Base-by-base conservation (phyloP, 2,797 vertebrate genomes). In the Orestias chungarensis region DNA sequence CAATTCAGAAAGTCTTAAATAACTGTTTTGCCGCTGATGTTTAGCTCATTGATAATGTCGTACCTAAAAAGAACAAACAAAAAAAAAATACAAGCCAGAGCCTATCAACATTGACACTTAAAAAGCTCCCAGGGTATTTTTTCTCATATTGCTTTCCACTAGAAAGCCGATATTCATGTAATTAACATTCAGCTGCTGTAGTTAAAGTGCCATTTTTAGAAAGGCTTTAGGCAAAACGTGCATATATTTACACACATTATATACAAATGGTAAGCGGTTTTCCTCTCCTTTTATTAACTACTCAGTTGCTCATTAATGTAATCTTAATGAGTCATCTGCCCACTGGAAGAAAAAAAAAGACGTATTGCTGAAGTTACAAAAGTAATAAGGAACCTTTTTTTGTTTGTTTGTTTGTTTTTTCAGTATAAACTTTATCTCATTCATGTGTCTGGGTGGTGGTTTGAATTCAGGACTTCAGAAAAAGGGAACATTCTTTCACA, bases 251-350 rank as follows among this genome's bases (percentile, higher is more conserved):
- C 49, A 46, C 20, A 59, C 70, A 72, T 78, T 75, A 47, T 54
- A 17, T 54, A 12, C 50, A 27, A 54, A 54, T 54, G 27, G 17
- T 54, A 29, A 29, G 25, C 52, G 27, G 25, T 29, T 54, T 17
- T 69, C 42, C 3, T 1, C 59, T 49, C 52, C 46, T 74, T 54
- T 68, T 20, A 6, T 59, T 25, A 64, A 70, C 20, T 69, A 82
- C 87, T 69, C 69, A 59, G 67, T 67, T 74, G 64, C 75, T 83
- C 66, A 66, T 82, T 82, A 78, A 74, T 76, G 65, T 50, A 25
- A 67, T 72, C 31, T 15, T 80, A 84, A 81, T 86, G 72, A 78
- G 38, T 66, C 70, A 27, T 74, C 68, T 61, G n/a, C n/a, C n/a
- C n/a, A n/a, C n/a, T n/a, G n/a, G 4, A 23, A 33, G 35, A 43